Percentiles rank a stretch among this genome's conserved stretches.
Conservation (phyloP, 2,113 vertebrate genomes). For the Cephalopholis sonnerati region DNA sequence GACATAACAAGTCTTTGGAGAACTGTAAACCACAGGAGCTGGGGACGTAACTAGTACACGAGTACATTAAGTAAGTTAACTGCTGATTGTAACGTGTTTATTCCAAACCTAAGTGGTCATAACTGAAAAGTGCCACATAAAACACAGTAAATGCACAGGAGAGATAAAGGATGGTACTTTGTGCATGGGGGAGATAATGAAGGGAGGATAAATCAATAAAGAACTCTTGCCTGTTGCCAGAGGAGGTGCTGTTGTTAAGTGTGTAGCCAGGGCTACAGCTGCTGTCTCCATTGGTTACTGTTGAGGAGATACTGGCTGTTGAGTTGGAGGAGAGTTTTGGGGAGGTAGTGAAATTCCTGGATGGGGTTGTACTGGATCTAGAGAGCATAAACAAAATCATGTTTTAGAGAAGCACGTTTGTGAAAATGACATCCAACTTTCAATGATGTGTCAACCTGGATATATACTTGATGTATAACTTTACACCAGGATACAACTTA, state of each 20-base stretch:
- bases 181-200: not conserved
- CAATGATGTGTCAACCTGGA: not conserved
- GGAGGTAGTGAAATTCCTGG: constrained; percentile 96
- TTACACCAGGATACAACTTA: not conserved
- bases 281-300: constrained; percentile 94
- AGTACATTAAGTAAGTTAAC: not conserved
- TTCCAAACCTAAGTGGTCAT: not conserved
- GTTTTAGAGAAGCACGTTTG: constrained; percentile 3
- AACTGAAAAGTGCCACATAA: not conserved
- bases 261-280: constrained; percentile 90
- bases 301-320: constrained; percentile 89
- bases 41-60: not conserved
- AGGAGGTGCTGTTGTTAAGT: constrained; percentile 90
- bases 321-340: constrained; percentile 93
- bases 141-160: not conserved
- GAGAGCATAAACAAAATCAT: constrained; percentile 55
- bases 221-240: constrained; percentile 85
- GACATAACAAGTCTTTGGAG: not conserved
- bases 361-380: constrained; percentile 93
- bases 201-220: not conserved
- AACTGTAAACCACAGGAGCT: not conserved
- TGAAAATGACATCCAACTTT: not conserved
- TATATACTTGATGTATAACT: not conserved
- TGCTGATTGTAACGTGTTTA: not conserved
- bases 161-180: not conserved